Base-by-base conservation (phyloP, 2,888 invertebrate species). In the Phalera bucephala region DNA sequence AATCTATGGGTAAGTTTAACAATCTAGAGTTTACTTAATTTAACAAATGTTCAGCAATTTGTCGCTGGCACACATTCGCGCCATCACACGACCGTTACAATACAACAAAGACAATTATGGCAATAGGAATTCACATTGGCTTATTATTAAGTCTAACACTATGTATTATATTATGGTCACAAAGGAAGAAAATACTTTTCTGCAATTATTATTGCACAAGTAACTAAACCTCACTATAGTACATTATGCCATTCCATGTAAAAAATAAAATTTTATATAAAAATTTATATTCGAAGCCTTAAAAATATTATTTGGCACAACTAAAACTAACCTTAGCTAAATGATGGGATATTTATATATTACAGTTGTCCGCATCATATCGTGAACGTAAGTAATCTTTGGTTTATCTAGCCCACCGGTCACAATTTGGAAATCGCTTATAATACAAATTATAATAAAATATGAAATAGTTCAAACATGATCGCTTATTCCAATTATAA, bases 1-100 rank as follows among this genome's bases (percentile, higher is more conserved):
- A 89, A 86, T 88, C 87, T 89, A 89, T 89, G 78, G 76, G 86
- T 87, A 86, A 78, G 77, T 87, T 82, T 89, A 89, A 89, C 88
- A 88, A 89, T 85, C 83, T 87, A 87, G 65, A 75, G 75, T 82
- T 53, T 58, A 73, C 80, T 84, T 84, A 80, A 50, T 67, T 73
- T 76, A 86, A 86, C 85, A 82, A 82, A 75, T 72, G 64, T 62
- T 64, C 68, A 60, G 67, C 70, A 69, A 65, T 55, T 53, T 47
- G 39, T 34, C 28, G 32, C 38, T 42, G 38, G 38, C 46, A 39
- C 44, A 12, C 38, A 13, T 26, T 45, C 41, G 33, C 46, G 33
- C 29, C 26, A 10, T 33, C 41, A 11, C 37, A n/a, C 22, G 27
- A 29, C 42, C 29, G 43, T 55, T 54, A 62, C 52, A 52, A 62